phyloP scores from a whole-genome alignment of 2,888 invertebrate species.

The Drosophila flavopinicola region DNA sequence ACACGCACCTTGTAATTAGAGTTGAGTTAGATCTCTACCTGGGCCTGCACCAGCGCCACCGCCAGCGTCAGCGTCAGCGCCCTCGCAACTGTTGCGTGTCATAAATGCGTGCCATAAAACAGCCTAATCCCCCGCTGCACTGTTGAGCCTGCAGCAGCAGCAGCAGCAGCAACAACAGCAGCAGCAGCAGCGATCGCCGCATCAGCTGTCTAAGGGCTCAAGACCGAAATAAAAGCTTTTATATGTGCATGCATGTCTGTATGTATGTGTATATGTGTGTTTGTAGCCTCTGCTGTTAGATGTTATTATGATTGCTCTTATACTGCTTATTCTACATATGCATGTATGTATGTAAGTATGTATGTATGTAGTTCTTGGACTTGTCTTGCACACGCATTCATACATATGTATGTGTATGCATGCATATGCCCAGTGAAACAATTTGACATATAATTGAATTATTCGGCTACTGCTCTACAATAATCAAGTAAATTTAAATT shows the following conservation, averaged over 20 bases:
- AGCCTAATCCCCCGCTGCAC: constrained; percentile 60
- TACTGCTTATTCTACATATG: constrained; percentile 10
- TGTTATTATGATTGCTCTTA: constrained; percentile 18
- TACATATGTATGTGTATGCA: constrained; percentile 15
- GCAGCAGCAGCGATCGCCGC: constrained; percentile 11
- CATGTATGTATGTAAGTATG: background rate
- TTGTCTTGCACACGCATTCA: constrained; percentile 24
- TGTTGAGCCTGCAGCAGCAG: constrained; percentile 42
- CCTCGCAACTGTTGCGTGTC: constrained; percentile 67
- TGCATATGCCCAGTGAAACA: background rate
- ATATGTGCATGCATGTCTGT: background rate
- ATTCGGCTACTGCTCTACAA: too few species aligned
- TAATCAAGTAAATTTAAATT: too few species aligned
- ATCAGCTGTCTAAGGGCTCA: constrained; percentile 50
- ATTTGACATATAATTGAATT: too few species aligned
- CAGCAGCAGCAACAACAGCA: constrained; percentile 14
- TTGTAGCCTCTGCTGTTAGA: constrained; percentile 4
- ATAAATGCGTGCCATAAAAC: constrained; percentile 68
- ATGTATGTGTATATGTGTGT: too few species aligned
- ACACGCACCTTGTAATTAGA: constrained; percentile 66
- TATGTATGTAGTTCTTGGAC: constrained; percentile 21
- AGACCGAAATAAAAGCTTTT: constrained; percentile 22
- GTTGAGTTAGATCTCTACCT: constrained; percentile 47
- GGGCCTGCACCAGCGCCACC: constrained; percentile 29
- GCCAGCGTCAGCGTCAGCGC: constrained; percentile 22